Evolutionary conservation across 2,113 vertebrate species (phyloP), one percentile per base, ranked within the genome.

Genomic region (Vicugna pacos): DNA sequence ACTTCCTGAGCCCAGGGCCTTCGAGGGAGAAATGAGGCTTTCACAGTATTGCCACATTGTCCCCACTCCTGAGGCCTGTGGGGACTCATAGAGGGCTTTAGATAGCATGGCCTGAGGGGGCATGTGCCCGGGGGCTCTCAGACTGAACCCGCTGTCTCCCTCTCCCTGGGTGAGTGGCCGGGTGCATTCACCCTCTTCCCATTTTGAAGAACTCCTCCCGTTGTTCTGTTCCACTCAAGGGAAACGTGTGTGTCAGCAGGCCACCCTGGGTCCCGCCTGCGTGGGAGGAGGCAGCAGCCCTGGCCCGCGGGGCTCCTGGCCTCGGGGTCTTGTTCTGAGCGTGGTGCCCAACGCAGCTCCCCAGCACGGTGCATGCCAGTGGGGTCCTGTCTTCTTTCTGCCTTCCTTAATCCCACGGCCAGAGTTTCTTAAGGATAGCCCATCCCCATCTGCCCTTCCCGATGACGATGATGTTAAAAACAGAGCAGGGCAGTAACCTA

Each of bases 311-410:
- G 42, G 30, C 22, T 62, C 19, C 28, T 5, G 1, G 7, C 3
- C 16, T 79, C 22, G 58, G 5, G 11, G 3, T 20, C 46, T 42
- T 54, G 22, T 35, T 76, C 42, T n/a, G 8, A 1, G 6, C 32
- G 48, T 54, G 50, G 38, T 79, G 69, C 5, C 11, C 12, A 15
- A 24, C 52, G 56, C 30, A 58, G 24, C n/a, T 70, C 26, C 2
- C 8, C 6, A 56, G 73, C 64, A 11, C 70, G 0, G 3, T 16
- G 5, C 16, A 0, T 42, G 38, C 9, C n/a, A 20, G 8, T 13
- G 6, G 65, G 54, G 54, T 10, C 17, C 8, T 72, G 2, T 46
- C 56, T 82, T 26, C 28, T 42, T 20, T 28, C 22, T 38, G 22
- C 65, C 62, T 42, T 32, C 77, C 52, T 58, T 28, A 42, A 62